A percentile compares a stretch with the other conserved stretches of the same genome.
Conservation (phyloP, 2,888 invertebrate genomes). For the Drosophila formosana region DNA sequence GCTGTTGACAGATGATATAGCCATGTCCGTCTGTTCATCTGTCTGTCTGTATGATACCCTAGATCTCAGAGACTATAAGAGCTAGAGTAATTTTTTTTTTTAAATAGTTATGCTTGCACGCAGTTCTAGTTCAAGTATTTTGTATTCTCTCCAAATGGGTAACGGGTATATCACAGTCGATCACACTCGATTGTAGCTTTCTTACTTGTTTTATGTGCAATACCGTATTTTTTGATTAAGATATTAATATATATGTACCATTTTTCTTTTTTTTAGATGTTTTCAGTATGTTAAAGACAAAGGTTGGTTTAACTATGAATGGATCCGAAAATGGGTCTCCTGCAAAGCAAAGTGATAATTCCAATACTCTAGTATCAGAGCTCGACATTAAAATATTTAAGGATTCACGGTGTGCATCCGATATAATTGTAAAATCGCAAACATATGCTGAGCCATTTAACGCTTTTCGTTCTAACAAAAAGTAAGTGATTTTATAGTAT, state of each 20-base stretch:
- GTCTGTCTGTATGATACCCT: too few relatives aligned
- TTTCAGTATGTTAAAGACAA: conserved; percentile 57
- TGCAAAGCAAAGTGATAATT: background rate
- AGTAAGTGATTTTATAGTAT: background rate
- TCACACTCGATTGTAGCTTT: background rate
- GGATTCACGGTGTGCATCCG: background rate
- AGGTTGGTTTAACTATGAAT: conserved; percentile 85
- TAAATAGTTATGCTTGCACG: too few relatives aligned
- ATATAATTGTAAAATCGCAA: background rate
- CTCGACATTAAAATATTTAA: background rate
- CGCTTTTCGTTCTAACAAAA: conserved; percentile 13
- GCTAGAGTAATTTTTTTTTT: too few relatives aligned
- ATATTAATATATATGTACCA: background rate
- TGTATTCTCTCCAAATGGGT: too few relatives aligned
- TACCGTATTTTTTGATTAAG: too few relatives aligned
- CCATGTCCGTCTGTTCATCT: too few relatives aligned
- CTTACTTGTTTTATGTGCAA: background rate
- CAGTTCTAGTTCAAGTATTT: too few relatives aligned
- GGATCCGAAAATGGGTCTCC: conserved; percentile 4
- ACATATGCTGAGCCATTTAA: conserved; percentile 16
- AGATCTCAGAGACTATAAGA: too few relatives aligned
- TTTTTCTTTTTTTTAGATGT: conserved; percentile 9
- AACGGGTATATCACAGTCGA: too few relatives aligned
- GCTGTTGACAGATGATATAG: too few relatives aligned
- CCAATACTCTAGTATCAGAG: background rate